Evolutionary conservation across 2,797 vertebrate species (phyloP).

Genomic region (Morus bassanus): DNA sequence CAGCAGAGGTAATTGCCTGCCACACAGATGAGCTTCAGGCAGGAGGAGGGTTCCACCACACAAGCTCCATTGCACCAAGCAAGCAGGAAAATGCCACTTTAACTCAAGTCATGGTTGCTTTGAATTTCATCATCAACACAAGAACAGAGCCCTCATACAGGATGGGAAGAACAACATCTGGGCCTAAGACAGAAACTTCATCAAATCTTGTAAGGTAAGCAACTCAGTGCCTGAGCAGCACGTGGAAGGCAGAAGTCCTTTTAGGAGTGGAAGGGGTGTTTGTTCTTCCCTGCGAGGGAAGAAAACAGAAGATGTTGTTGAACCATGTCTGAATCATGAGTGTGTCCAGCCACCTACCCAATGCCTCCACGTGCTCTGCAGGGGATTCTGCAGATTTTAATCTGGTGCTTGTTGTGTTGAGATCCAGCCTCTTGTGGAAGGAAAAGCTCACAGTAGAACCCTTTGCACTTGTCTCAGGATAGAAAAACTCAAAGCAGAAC

Average conservation of each 20-base stretch:
- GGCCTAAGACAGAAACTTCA: not conserved
- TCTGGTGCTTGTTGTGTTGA: not conserved
- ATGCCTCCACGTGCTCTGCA: fast-evolving
- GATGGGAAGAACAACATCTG: not conserved
- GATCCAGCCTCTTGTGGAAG: not conserved
- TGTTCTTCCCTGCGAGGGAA: not conserved
- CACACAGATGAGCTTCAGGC: not conserved
- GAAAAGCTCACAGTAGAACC: not conserved
- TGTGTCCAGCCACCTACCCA: not conserved
- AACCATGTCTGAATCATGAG: not conserved
- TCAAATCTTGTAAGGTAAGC: not conserved
- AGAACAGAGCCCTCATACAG: not conserved
- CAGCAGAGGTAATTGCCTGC: not conserved
- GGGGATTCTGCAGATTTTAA: not conserved
- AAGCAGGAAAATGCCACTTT: not conserved
- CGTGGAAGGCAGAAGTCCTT: not conserved
- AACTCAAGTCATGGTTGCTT: not conserved
- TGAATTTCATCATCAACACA: not conserved
- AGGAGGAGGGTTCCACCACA: not conserved
- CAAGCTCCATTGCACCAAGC: not conserved
- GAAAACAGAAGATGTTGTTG: not conserved
- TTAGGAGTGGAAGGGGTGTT: not conserved
- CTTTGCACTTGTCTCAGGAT: not conserved
- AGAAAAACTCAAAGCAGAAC: not conserved
- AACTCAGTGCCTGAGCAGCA: not conserved